Evolutionary conservation across 1,140 invertebrate genomes (phyloP).

Genomic region (Apis cerana): DNA sequence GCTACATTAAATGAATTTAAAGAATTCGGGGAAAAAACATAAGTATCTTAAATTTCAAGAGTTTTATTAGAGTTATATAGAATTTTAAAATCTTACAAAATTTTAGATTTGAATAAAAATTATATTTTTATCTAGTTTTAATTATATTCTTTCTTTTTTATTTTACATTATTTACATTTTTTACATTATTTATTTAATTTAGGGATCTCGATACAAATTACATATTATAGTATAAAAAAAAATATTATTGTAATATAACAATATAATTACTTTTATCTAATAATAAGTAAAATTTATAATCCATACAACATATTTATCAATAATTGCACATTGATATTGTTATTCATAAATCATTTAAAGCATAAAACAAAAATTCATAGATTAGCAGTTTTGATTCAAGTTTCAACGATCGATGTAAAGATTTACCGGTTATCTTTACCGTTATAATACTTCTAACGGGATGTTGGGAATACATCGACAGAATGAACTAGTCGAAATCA

Average conservation of each 20-base stretch:
- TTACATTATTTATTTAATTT: neutral
- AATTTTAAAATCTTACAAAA: too few relatives aligned
- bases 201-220: neutral
- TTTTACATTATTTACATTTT: constrained; percentile 18
- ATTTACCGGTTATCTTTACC: constrained; percentile 67
- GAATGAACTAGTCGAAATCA: constrained; percentile 52
- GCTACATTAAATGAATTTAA: too few relatives aligned
- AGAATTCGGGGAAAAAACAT: too few relatives aligned
- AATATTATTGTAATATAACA: neutral
- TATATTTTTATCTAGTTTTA: too few relatives aligned
- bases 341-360: neutral
- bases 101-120: too few relatives aligned
- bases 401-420: constrained; percentile 63
- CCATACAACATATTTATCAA: neutral
- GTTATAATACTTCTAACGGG: constrained; percentile 73
- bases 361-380: neutral
- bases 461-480: constrained; percentile 59
- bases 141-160: neutral
- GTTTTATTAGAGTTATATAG: too few relatives aligned
- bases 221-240: neutral
- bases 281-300: too few relatives aligned
- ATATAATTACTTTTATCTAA: neutral
- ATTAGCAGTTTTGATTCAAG: constrained; percentile 29
- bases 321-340: neutral
- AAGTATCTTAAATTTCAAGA: too few relatives aligned